These are phyloP conservation scores for Calyptommatus sinebrachiatus DNA, from an alignment of 2,113 vertebrate genomes.

Conservation along the genomic window DNA sequence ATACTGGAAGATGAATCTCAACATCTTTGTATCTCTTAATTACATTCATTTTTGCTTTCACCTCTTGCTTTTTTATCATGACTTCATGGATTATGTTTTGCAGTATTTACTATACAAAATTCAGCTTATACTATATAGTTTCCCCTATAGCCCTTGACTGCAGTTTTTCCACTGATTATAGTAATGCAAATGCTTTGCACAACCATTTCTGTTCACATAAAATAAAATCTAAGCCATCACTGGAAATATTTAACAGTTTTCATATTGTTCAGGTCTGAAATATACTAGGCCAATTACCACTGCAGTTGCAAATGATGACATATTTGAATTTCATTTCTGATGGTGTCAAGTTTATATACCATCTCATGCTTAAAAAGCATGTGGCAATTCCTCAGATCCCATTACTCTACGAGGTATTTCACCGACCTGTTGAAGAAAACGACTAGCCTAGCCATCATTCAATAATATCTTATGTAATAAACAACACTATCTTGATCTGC, in stretches of 20 bases:
- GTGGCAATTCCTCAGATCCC: constrained; percentile 47
- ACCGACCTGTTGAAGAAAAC: constrained; percentile 65
- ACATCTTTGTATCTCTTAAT: no score
- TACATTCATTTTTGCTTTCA: no score
- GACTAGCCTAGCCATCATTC: constrained; percentile 57
- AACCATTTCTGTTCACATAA: background rate
- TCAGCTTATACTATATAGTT: background rate
- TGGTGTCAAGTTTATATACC: constrained; percentile 37
- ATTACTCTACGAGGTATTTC: constrained; percentile 55
- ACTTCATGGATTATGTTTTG: no score
- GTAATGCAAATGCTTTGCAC: constrained; percentile 17
- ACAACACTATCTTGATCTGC: constrained; percentile 62
- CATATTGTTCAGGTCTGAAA: constrained; percentile 10
- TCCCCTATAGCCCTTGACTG: constrained; percentile 36
- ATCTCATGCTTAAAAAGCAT: constrained; percentile 50
- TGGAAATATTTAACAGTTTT: constrained; percentile 18
- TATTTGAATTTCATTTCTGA: constrained; percentile 4
- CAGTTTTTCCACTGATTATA: constrained; percentile 44
- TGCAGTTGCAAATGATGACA: constrained; percentile 39
- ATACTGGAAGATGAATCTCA: no score
- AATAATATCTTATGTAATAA: constrained; percentile 57
- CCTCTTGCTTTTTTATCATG: no score
- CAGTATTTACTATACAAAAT: no score
- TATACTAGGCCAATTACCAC: constrained; percentile 28
- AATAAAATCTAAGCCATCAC: background rate